Conservation (phyloP, 2,888 invertebrate species). For the Caenorhabditis angaria region DNA sequence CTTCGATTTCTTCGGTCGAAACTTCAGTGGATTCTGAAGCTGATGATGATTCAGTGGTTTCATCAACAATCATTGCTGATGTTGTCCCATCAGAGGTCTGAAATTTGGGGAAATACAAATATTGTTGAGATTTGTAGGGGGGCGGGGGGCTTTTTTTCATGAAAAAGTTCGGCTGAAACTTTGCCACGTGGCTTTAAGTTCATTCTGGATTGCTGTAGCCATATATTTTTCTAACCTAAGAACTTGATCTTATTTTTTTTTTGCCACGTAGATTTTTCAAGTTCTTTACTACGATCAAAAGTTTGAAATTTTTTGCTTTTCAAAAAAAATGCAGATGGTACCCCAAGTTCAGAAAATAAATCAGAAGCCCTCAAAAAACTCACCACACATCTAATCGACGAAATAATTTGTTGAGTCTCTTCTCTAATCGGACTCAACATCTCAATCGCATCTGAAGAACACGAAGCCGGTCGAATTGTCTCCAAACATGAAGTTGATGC, state of each 20-base stretch:
- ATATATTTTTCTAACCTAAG: too few species aligned
- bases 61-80: constrained; percentile 32
- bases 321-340: not conserved
- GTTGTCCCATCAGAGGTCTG: constrained; percentile 23
- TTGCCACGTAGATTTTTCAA: too few species aligned
- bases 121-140: too few species aligned
- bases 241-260: too few species aligned
- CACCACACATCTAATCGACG: constrained; percentile 51
- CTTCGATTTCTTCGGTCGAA: constrained; percentile 22
- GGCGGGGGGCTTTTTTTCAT: too few species aligned
- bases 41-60: constrained; percentile 32
- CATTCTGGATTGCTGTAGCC: too few species aligned
- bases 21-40: constrained; percentile 29
- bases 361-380: not conserved
- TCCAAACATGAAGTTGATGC: constrained; percentile 50
- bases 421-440: constrained; percentile 63
- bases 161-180: too few species aligned
- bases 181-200: too few species aligned
- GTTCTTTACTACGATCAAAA: too few species aligned
- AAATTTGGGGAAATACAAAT: not conserved
- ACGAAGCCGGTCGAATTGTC: constrained; percentile 29
- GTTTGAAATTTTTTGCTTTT: not conserved
- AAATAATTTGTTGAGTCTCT: constrained; percentile 62
- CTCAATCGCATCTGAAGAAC: constrained; percentile 56
- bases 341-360: too few species aligned